Evolutionary conservation across 2,888 invertebrate species (phyloP).

Genomic region (Trachelus iudaicus): DNA sequence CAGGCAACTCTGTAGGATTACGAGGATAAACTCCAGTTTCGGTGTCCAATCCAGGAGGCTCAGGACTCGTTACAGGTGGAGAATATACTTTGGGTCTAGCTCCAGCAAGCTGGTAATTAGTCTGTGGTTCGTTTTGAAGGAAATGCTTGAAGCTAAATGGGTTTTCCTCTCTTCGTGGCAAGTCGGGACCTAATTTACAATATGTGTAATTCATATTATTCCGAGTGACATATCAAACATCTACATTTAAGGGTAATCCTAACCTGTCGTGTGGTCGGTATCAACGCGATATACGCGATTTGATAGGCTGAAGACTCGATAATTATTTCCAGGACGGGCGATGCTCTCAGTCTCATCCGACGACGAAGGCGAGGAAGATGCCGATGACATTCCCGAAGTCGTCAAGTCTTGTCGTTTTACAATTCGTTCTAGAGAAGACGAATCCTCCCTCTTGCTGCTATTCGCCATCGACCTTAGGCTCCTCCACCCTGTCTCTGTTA

Average conservation of each 20-base stretch:
- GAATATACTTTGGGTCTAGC: constrained; percentile 81
- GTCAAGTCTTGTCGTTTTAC: background rate
- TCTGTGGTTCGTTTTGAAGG: constrained; percentile 74
- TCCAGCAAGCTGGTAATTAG: constrained; percentile 76
- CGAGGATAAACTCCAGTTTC: constrained; percentile 68
- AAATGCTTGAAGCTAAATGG: constrained; percentile 90
- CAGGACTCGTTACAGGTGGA: constrained; percentile 59
- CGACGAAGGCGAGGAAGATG: constrained; percentile 41
- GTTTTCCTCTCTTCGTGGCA: constrained; percentile 75
- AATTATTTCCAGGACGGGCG: constrained; percentile 18
- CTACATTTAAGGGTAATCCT: constrained; percentile 14
- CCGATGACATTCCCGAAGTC: constrained; percentile 1
- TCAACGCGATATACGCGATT: constrained; percentile 31
- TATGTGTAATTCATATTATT: constrained; percentile 1
- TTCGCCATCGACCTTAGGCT: background rate
- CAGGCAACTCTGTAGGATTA: constrained; percentile 78
- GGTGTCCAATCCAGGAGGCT: constrained; percentile 68
- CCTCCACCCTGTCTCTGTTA: background rate
- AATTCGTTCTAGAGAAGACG: background rate
- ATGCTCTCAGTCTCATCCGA: constrained; percentile 35
- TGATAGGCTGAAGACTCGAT: constrained; percentile 14
- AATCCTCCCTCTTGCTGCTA: background rate
- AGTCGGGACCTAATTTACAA: constrained; percentile 59
- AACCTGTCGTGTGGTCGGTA: constrained; percentile 40
- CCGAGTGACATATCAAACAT: background rate